Evolutionary conservation across 2,113 vertebrate genomes (phyloP), one percentile per base, ranked within the genome.

Genomic region (Larimichthys polyactis): DNA sequence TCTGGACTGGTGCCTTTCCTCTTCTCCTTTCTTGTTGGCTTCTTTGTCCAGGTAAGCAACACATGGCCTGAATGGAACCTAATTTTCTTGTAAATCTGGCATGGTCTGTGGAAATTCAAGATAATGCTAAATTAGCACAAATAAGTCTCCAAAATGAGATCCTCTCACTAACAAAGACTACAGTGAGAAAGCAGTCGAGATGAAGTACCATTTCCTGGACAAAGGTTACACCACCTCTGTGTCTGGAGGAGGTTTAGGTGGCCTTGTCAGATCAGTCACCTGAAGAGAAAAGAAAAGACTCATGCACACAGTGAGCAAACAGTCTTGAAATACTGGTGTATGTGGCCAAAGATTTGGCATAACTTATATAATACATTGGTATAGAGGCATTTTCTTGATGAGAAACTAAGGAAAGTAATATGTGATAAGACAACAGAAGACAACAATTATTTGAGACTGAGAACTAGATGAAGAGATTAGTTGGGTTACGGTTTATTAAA

Each of bases 1-100:
- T 90, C 94, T 54, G 93, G 93, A 71, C 82, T 94, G 75, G 49
- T 93, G 73, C 94, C 94, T 60, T 94, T 95, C 80, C 92, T 94
- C 11, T 54, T 94, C 68, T 95, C 94, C 11, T 94, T 95, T 62
- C 77, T 95, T 15, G 48, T 83, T 75, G 94, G 93, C 15, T 95
- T 94, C 81, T 88, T 93, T 43, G 90, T 95, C 40, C 94, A 95
- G 88, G 93, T 95, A 74, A 89, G 89, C 78, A n/a, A 63, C 15
- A 2, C 3, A n/a, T n/a, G 20, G 0, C 15, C 16, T 54, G 14
- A 20, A 9, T 14, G 9, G 22, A 57, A 32, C 67, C 20, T 24
- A 40, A 52, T n/a, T 51, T 32, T 71, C 22, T 44, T 6, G 5
- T 20, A 55, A 36, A 10, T 22, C 8, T 46, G 14, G 8, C 11